Evolutionary conservation across 2,888 invertebrate genomes (phyloP), one percentile per base, ranked within the genome.

Genomic region (Belgica antarctica): DNA sequence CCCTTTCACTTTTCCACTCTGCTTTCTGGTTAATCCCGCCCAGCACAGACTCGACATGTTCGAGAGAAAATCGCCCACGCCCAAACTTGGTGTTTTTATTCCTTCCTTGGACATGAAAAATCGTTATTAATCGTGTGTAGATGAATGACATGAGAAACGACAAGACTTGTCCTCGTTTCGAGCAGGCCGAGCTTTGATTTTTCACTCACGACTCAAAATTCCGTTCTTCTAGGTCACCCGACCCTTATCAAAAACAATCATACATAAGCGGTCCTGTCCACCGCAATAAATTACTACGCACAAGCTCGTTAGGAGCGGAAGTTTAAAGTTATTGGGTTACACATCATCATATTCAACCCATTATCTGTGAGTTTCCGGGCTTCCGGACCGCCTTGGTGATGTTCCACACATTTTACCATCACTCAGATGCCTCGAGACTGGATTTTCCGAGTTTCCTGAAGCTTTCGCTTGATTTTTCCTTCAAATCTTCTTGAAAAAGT

Each of bases 191-290:
- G 41, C 41, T 31, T 31, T 31, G 34, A 31, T 31, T 31, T 31
- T 31, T 47, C 47, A 4, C 47, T n/a, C 5, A 47, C 15, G 12
- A 15, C 47, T 47, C 10, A 7, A 24, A 17, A 22, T 61, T 61
- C 12, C 28, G 25, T 61, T n/a, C 28, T 61, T 61, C 41, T 3
- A 41, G 12, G 41, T 41, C 10, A 61, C 27, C 27, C 12, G 63
- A 69, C 68, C 68, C 68, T 25, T 69, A 59, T 69, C 68, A 69
- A 69, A 59, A 69, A 69, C 68, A 69, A 69, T 69, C 68, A 59
- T 59, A 69, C 57, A 57, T 34, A 28, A 34, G 47, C 47, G 68
- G 31, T 57, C 12, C 22, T 47, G 68, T 52, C 34, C 68, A 69
- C 68, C 65, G 27, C 68, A 69, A 69, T 69, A 69, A 69, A 69